Evolutionary conservation across 2,113 vertebrate genomes (phyloP).

Genomic region (Probosciger aterrimus): DNA sequence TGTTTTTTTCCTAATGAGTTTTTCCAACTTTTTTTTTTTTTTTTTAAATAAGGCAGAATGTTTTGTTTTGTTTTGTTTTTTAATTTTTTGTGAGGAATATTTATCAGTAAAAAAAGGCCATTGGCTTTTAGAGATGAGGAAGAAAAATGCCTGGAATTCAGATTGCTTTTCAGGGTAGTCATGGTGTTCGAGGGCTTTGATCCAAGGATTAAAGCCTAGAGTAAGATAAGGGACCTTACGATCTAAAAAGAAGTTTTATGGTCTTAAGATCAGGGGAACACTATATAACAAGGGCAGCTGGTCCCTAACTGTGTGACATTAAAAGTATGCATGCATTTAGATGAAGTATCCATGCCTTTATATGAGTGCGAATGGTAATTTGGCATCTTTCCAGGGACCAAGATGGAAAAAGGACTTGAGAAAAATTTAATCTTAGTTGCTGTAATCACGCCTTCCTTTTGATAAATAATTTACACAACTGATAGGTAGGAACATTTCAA

Average conservation of each 20-base stretch:
- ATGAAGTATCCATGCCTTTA: not conserved
- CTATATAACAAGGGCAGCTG: not conserved
- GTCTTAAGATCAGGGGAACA: not conserved
- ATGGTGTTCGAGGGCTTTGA: not conserved
- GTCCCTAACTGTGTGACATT: not conserved
- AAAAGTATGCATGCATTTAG: not conserved
- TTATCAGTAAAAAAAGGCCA: not conserved
- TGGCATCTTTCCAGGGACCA: not conserved
- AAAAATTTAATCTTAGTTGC: not conserved
- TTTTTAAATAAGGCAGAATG: not conserved
- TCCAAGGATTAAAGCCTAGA: not conserved
- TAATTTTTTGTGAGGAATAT: not conserved
- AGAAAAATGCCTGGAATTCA: not conserved
- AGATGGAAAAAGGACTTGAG: not conserved
- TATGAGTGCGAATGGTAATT: not conserved
- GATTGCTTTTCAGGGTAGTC: not conserved
- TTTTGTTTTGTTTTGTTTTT: not conserved
- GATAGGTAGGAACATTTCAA: not conserved
- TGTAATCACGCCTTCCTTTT: not conserved
- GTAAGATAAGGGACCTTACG: not conserved
- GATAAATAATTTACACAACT: not conserved
- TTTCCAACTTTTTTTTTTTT: not conserved
- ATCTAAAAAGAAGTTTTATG: not conserved
- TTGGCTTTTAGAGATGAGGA: not conserved
- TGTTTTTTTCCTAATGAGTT: not conserved